These are phyloP conservation scores for Pseudochirops cupreus DNA, from an alignment of 2,797 vertebrate genomes.

Conservation along the genomic window DNA sequence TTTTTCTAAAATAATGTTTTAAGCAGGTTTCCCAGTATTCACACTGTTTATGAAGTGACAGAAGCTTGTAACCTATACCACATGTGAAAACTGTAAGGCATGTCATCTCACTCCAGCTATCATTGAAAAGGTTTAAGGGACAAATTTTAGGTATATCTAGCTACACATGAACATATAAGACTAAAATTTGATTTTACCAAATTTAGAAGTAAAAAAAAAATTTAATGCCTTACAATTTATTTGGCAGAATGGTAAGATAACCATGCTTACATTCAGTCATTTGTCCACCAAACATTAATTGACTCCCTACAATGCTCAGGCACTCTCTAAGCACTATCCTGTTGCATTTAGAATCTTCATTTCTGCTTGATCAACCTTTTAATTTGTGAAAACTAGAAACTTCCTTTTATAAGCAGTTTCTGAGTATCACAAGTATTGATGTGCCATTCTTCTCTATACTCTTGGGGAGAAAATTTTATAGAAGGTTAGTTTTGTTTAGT, in stretches of 20 bases:
- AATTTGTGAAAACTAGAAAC: conserved; percentile 38
- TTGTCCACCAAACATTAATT: not conserved
- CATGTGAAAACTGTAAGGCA: not conserved
- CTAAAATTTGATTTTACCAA: not conserved
- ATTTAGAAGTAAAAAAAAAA: not conserved
- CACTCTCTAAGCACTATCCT: not conserved
- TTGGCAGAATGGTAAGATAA: not conserved
- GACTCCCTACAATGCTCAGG: not conserved
- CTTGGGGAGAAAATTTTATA: not conserved
- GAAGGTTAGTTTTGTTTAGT: conserved; percentile 22
- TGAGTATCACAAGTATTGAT: not conserved
- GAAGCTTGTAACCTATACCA: not conserved
- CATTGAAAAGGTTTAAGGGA: not conserved
- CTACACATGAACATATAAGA: not conserved
- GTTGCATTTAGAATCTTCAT: not conserved
- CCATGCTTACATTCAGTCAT: not conserved
- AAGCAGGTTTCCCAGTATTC: not conserved
- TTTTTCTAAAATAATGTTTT: not conserved
- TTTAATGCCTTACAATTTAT: not conserved
- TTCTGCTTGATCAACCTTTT: not conserved
- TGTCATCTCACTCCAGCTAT: not conserved
- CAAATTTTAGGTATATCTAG: not conserved
- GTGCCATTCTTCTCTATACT: not conserved
- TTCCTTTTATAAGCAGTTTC: not conserved
- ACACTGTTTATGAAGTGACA: not conserved